These are phyloP conservation scores for Harpalus rufipes DNA, from an alignment of 2,888 invertebrate genomes.

Conservation along the genomic window DNA sequence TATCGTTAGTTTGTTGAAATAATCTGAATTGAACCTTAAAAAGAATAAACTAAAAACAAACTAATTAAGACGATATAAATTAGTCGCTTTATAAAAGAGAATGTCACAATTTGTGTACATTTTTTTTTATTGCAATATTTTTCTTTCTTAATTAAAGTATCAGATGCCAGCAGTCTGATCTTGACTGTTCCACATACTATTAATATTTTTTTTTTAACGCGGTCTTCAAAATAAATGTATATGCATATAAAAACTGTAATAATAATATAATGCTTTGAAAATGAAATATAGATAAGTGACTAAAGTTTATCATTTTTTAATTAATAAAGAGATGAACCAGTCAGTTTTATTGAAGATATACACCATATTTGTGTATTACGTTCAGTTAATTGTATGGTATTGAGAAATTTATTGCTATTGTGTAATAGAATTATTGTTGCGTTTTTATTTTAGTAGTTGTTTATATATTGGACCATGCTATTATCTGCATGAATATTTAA, in stretches of 20 bases:
- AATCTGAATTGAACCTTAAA: slow-evolving; percentile 37
- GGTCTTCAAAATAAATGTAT: not conserved
- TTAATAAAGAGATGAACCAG: slow-evolving; percentile 13
- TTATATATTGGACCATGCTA: slow-evolving; percentile 10
- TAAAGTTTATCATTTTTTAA: slow-evolving; percentile 18
- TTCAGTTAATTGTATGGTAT: slow-evolving; percentile 8
- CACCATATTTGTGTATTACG: not conserved
- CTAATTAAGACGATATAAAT: slow-evolving; percentile 43
- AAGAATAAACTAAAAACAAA: slow-evolving; percentile 40
- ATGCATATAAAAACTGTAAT: slow-evolving; percentile 9
- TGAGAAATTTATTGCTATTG: slow-evolving; percentile 32
- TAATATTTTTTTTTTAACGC: slow-evolving; percentile 6
- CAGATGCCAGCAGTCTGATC: slow-evolving; percentile 6
- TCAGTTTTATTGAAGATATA: slow-evolving; percentile 12
- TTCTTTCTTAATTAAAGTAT: slow-evolving; percentile 39
- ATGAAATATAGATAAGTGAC: slow-evolving; percentile 1
- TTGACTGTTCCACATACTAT: slow-evolving; percentile 7
- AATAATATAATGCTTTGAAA: slow-evolving; percentile 22
- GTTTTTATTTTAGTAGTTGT: slow-evolving; percentile 27
- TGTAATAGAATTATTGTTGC: slow-evolving; percentile 33
- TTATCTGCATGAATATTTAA: slow-evolving; percentile 18
- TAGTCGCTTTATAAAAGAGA: slow-evolving; percentile 33
- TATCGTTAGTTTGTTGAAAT: slow-evolving; percentile 9
- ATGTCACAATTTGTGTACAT: slow-evolving; percentile 43
- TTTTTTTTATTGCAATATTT: slow-evolving; percentile 20